Evolutionary conservation across 2,797 vertebrate genomes (phyloP).

Genomic region (Enteromius mattozi): DNA sequence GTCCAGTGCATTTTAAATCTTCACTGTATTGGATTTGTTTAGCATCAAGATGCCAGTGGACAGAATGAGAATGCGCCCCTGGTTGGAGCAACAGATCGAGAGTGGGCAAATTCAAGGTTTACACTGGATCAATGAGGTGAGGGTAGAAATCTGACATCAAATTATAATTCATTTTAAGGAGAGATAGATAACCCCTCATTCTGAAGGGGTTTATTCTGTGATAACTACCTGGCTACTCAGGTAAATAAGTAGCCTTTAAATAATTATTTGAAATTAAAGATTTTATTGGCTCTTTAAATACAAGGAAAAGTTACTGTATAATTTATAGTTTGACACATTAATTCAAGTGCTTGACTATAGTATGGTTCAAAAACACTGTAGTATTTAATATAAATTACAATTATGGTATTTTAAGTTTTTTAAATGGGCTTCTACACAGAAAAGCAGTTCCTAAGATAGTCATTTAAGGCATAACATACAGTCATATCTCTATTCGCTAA

Average conservation of each 20-base stretch:
- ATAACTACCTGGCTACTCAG: neutral
- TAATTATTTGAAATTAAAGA: neutral
- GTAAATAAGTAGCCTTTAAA: neutral
- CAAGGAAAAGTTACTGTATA: no score
- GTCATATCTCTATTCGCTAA: no score
- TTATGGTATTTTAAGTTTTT: no score
- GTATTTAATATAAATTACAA: no score
- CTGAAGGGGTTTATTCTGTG: neutral
- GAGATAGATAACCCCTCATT: neutral
- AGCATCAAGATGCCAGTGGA: conserved; percentile 92
- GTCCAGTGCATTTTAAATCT: neutral
- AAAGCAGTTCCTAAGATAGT: neutral
- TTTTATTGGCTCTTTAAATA: neutral
- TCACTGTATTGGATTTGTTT: neutral
- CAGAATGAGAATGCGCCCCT: conserved; percentile 97
- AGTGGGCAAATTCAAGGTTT: conserved; percentile 90
- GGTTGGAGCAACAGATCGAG: conserved; percentile 96
- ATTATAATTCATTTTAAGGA: neutral
- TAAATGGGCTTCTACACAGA: neutral
- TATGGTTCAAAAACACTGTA: no score
- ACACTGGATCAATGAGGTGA: conserved; percentile 94
- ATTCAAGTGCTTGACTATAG: no score
- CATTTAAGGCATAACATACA: neutral
- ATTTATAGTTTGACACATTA: no score
- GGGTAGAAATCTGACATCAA: conserved; percentile 19